Conservation (phyloP, 2,888 invertebrate genomes). For the Deilephila elpenor region DNA sequence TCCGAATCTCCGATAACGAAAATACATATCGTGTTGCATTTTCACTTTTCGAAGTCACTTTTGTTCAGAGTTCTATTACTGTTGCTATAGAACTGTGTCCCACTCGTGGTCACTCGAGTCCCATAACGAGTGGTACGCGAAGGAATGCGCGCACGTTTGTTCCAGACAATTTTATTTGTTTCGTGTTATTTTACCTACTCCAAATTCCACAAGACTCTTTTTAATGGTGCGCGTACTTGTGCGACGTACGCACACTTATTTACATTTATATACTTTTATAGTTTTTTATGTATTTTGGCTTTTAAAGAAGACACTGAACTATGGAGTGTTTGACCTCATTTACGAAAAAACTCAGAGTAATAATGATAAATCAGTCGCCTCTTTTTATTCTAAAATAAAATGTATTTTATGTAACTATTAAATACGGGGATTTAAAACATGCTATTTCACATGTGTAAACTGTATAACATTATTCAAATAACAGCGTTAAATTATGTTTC, state of each 20-base stretch:
- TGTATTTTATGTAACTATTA: too few relatives aligned
- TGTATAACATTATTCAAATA: too few relatives aligned
- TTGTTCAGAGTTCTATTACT: neutral
- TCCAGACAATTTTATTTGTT: conserved; percentile 38
- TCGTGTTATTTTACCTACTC: conserved; percentile 31
- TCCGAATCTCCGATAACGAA: too few relatives aligned
- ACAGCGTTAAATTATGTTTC: too few relatives aligned
- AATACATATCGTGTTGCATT: too few relatives aligned
- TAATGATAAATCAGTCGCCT: too few relatives aligned
- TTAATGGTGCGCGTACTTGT: conserved; percentile 22
- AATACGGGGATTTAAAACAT: too few relatives aligned
- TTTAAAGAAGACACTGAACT: neutral
- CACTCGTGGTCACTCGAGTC: conserved; percentile 35
- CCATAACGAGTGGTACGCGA: conserved; percentile 45
- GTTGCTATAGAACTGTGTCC: neutral
- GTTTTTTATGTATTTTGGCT: neutral
- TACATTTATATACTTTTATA: neutral
- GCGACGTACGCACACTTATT: neutral
- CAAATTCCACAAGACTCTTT: conserved; percentile 18
- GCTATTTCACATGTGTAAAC: too few relatives aligned
- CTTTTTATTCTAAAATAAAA: too few relatives aligned
- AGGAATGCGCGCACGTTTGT: conserved; percentile 44
- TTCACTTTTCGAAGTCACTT: neutral
- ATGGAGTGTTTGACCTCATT: too few relatives aligned
- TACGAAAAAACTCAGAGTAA: too few relatives aligned